Percentiles rank a stretch among this genome's conserved stretches.
phyloP scores from a whole-genome alignment of 1,140 invertebrate species.

The Nephotettix cincticeps region DNA sequence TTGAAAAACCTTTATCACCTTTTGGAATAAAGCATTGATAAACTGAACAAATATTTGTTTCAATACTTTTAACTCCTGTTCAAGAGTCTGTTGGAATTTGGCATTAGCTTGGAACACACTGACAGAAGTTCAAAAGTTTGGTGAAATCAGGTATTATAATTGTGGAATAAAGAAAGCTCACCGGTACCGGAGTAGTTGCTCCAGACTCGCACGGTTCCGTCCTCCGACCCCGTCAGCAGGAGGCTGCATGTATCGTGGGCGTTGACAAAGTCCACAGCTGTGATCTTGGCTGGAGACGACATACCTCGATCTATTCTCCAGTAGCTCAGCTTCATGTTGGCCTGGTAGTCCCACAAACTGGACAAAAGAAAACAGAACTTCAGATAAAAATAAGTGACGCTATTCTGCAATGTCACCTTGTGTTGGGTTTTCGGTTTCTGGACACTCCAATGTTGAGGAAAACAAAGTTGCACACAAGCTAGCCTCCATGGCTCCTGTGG shows the following conservation, averaged over 20 bases:
- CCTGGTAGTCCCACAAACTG: conserved; percentile 72
- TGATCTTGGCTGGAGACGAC: conserved; percentile 58
- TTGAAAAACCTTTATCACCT: no score
- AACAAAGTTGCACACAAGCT: no score
- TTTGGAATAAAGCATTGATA: no score
- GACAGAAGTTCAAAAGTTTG: not conserved
- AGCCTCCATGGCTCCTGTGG: no score
- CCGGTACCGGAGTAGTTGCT: conserved; percentile 44
- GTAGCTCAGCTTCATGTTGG: conserved; percentile 60
- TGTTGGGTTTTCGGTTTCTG: no score
- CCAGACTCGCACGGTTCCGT: conserved; percentile 76
- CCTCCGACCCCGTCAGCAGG: conserved; percentile 68
- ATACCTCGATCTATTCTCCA: conserved; percentile 48
- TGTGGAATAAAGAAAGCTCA: conserved; percentile 9
- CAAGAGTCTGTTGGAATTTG: not conserved
- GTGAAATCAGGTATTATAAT: not conserved
- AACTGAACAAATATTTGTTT: no score
- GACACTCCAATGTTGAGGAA: no score
- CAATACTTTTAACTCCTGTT: not conserved
- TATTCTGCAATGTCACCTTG: no score
- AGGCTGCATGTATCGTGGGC: conserved; percentile 76
- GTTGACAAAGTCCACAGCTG: conserved; percentile 86
- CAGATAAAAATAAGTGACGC: no score
- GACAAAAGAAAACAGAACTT: no score
- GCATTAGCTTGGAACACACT: not conserved